A percentile compares a stretch with the other conserved stretches of the same genome.
Conservation (phyloP, 2,888 invertebrate species). For the Meliscaeva auricollis region DNA sequence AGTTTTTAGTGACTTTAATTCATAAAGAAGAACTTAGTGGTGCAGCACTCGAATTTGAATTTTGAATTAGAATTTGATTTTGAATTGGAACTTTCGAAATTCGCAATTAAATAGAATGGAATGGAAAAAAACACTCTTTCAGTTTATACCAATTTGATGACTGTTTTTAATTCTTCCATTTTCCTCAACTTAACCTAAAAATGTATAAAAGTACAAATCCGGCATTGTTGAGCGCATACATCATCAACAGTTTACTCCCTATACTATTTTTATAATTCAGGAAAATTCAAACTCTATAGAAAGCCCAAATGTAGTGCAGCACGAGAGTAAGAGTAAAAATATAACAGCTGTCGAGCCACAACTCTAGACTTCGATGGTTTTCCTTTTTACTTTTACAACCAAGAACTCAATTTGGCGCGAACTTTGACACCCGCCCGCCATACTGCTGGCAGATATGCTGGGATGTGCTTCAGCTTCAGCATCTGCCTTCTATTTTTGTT, state of each 20-base stretch:
- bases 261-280: conserved; percentile 36
- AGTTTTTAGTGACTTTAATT: too few relatives aligned
- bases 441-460: neutral
- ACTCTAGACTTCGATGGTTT: conserved; percentile 64
- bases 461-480: conserved; percentile 19
- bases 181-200: too few relatives aligned
- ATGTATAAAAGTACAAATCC: neutral
- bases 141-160: too few relatives aligned
- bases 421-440: conserved; percentile 45
- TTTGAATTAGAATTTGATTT: too few relatives aligned
- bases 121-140: too few relatives aligned
- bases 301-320: conserved; percentile 10
- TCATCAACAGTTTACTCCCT: conserved; percentile 33
- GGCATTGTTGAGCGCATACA: neutral
- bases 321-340: neutral
- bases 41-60: too few relatives aligned
- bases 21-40: too few relatives aligned
- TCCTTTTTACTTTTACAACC: conserved; percentile 47
- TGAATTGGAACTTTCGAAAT: too few relatives aligned
- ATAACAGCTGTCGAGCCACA: conserved; percentile 65
- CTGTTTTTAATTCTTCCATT: too few relatives aligned
- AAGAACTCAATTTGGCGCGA: conserved; percentile 72
- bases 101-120: too few relatives aligned
- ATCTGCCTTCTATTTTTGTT: conserved; percentile 4
- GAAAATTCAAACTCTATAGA: conserved; percentile 50